Percentiles rank a stretch among this genome's conserved stretches.
These are phyloP conservation scores for Drosophila teissieri DNA, from an alignment of 1,140 invertebrate genomes.

Conservation along the genomic window DNA sequence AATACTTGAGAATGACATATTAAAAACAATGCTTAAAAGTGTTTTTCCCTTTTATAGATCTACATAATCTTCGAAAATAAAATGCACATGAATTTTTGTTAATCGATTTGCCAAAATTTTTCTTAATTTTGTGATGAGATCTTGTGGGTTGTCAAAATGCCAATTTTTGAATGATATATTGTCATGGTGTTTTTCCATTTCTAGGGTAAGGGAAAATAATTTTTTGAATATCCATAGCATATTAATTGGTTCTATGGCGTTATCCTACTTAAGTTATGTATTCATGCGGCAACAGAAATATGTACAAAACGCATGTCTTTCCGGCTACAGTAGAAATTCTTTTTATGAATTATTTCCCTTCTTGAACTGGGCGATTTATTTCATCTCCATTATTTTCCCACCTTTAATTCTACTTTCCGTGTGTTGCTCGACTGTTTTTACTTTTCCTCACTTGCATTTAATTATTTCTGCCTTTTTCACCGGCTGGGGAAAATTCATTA, in stretches of 20 bases:
- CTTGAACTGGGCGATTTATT: constrained; percentile 49
- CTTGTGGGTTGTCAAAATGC: no score
- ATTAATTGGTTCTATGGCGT: neutral
- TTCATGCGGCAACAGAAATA: constrained; percentile 16
- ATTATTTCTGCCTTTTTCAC: constrained; percentile 47
- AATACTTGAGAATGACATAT: constrained; percentile 17
- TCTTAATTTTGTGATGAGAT: no score
- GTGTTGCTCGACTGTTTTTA: constrained; percentile 32
- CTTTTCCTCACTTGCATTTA: constrained; percentile 55
- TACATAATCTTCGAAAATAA: no score
- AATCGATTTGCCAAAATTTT: no score
- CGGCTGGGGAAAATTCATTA: constrained; percentile 44
- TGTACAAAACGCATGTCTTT: constrained; percentile 26
- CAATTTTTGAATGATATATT: neutral
- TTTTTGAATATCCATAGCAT: neutral
- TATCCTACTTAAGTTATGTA: constrained; percentile 14
- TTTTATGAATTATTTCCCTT: constrained; percentile 37
- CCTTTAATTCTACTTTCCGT: constrained; percentile 40
- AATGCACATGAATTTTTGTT: no score
- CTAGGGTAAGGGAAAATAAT: neutral
- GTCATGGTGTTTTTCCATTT: no score
- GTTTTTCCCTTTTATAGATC: neutral
- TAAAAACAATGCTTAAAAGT: no score
- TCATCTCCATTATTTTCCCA: constrained; percentile 38
- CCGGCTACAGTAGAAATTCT: constrained; percentile 23